These are phyloP conservation scores for Embiotoca jacksoni DNA, from an alignment of 2,113 vertebrate genomes.

Conservation along the genomic window DNA sequence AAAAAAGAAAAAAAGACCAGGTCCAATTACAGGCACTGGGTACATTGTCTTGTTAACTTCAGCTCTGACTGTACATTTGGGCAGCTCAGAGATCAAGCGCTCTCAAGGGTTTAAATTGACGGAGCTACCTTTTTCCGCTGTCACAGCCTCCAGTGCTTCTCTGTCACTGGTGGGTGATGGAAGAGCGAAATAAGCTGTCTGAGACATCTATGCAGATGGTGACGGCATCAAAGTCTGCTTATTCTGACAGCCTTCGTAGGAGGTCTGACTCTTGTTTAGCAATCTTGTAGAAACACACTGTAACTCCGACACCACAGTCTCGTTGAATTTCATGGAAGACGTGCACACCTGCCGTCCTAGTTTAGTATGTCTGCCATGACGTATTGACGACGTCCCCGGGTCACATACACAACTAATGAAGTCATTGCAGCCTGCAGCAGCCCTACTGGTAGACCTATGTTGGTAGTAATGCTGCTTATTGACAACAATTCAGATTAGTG, in stretches of 20 bases:
- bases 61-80: constrained; percentile 62
- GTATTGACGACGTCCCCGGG: constrained; percentile 7
- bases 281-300: constrained; percentile 39
- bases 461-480: background rate
- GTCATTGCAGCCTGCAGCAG: background rate
- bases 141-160: constrained; percentile 66
- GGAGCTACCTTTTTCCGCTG: constrained; percentile 73
- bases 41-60: constrained; percentile 73
- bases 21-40: constrained; percentile 73
- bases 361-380: constrained; percentile 29
- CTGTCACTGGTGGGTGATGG: constrained; percentile 59
- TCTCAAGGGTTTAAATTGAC: constrained; percentile 71
- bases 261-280: constrained; percentile 66
- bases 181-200: constrained; percentile 68
- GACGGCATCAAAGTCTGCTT: constrained; percentile 64
- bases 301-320: constrained; percentile 12
- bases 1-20: constrained; percentile 8
- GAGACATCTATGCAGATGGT: constrained; percentile 70
- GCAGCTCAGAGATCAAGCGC: constrained; percentile 72
- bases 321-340: constrained; percentile 21
- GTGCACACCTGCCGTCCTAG: constrained; percentile 2
- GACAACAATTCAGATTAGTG: background rate
- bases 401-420: background rate
- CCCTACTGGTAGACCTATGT: background rate
- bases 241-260: constrained; percentile 70